Conservation (phyloP, 2,797 vertebrate genomes). For the Xenentodon cancila region DNA sequence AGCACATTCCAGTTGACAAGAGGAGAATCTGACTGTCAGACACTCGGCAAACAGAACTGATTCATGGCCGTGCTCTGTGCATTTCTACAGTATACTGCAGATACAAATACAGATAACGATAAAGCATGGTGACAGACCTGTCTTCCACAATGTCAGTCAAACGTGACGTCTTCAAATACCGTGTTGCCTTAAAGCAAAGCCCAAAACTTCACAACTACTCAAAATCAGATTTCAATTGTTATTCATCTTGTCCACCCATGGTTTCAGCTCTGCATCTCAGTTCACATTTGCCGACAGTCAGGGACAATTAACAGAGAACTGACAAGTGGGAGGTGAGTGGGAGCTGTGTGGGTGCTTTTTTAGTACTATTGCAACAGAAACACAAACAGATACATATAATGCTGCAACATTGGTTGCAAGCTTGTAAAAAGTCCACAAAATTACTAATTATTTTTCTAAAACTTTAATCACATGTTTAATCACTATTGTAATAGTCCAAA, state of each 20-base stretch:
- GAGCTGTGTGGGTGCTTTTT: constrained; percentile 9
- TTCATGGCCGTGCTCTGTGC: constrained; percentile 41
- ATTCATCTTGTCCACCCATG: background rate
- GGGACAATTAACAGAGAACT: constrained; percentile 8
- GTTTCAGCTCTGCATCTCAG: constrained; percentile 3
- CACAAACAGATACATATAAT: background rate
- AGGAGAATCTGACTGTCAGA: constrained; percentile 36
- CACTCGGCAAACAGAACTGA: constrained; percentile 57
- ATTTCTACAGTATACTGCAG: constrained; percentile 3
- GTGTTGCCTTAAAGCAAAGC: background rate
- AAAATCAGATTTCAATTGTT: background rate
- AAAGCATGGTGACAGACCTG: background rate
- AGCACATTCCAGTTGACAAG: constrained; percentile 55
- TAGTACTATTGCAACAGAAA: background rate
- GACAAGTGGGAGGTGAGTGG: constrained; percentile 12
- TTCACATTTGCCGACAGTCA: background rate
- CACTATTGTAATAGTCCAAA: background rate
- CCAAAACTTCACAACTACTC: background rate
- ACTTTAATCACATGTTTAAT: background rate
- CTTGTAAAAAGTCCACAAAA: background rate
- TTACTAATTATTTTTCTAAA: background rate
- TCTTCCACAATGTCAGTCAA: background rate
- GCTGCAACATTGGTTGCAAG: background rate
- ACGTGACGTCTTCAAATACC: background rate
- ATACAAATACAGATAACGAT: background rate